Conservation (phyloP, 2,113 vertebrate genomes). For the Stomatorhinus ivindoensis region DNA sequence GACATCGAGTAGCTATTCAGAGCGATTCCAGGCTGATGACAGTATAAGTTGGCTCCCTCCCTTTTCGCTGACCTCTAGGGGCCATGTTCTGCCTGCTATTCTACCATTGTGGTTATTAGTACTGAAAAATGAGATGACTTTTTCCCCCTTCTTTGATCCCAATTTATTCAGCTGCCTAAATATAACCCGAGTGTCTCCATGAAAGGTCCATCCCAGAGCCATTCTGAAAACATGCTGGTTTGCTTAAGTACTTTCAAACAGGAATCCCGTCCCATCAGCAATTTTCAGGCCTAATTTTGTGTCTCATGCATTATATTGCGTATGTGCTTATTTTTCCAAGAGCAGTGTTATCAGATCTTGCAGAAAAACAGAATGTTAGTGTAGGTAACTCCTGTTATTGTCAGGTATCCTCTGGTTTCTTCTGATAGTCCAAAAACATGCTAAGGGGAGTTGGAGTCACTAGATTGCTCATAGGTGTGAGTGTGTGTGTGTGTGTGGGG, state of each 20-base stretch:
- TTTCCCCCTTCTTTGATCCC: neutral
- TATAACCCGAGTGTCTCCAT: neutral
- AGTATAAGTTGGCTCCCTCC: neutral
- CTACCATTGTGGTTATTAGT: neutral
- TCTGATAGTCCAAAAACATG: no score
- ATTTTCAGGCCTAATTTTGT: neutral
- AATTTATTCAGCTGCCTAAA: neutral
- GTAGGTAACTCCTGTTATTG: no score
- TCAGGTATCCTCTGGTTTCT: no score
- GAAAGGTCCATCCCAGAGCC: neutral
- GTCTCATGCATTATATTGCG: neutral
- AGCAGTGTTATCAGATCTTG: neutral
- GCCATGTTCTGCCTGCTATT: neutral
- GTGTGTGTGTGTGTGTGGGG: no score
- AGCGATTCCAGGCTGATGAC: neutral
- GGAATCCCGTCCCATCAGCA: neutral
- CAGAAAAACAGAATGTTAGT: neutral
- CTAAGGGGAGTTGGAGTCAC: no score
- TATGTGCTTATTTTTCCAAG: neutral
- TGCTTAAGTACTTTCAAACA: neutral
- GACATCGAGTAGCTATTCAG: neutral
- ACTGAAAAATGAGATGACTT: neutral
- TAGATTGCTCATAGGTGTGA: no score
- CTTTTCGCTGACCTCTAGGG: neutral
- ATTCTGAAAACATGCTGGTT: neutral